Conservation (phyloP, 1,140 invertebrate species). For the Aphelinus certus region DNA sequence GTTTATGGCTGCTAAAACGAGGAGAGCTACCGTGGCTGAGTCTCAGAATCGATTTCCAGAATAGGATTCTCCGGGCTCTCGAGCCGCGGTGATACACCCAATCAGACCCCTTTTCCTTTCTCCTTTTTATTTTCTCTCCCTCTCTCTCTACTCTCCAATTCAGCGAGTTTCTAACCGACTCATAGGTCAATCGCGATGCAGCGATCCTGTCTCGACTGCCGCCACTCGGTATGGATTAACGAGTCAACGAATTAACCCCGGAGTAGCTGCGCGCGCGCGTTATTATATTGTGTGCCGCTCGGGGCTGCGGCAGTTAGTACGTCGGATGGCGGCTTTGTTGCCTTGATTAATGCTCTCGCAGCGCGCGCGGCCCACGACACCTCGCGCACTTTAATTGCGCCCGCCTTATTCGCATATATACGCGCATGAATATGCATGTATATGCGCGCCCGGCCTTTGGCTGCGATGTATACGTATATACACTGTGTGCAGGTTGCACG, state of each 20-base stretch:
- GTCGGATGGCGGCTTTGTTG: constrained; percentile 63
- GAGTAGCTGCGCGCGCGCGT: too few relatives aligned
- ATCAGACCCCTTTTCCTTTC: constrained; percentile 12
- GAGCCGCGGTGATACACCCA: constrained; percentile 14
- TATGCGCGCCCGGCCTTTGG: constrained; percentile 27
- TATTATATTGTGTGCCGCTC: constrained; percentile 53
- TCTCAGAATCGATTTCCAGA: background rate
- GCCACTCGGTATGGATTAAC: too few relatives aligned
- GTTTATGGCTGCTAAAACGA: constrained; percentile 44
- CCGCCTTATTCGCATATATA: constrained; percentile 50
- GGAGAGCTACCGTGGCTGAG: constrained; percentile 28
- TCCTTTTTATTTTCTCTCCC: too few relatives aligned
- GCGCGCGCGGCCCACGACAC: constrained; percentile 57
- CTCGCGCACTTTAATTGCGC: constrained; percentile 65
- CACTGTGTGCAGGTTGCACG: constrained; percentile 26
- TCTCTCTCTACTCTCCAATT: too few relatives aligned
- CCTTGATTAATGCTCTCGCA: constrained; percentile 61
- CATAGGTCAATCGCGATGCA: too few relatives aligned
- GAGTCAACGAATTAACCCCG: too few relatives aligned
- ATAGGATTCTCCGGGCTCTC: background rate
- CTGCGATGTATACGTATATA: constrained; percentile 49
- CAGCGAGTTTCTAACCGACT: too few relatives aligned
- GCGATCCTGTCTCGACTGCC: too few relatives aligned
- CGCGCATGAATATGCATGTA: constrained; percentile 65
- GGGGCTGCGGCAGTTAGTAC: constrained; percentile 56